phyloP scores from a whole-genome alignment of 2,113 vertebrate species.

The Labrus mixtus region DNA sequence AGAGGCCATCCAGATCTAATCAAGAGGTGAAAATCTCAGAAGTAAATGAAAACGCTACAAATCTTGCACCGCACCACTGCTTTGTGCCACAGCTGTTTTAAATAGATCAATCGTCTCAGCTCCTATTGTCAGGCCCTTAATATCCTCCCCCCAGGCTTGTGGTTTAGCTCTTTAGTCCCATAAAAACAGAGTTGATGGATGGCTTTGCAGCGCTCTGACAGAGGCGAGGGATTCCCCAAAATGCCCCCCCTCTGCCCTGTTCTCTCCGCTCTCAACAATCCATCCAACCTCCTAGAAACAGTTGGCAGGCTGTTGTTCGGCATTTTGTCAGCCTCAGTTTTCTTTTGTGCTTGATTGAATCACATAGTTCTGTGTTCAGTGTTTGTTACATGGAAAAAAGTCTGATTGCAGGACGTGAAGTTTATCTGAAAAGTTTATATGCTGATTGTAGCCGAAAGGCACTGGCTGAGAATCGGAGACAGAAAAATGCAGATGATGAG shows the following conservation, averaged over 20 bases:
- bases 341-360: slow-evolving; percentile 40
- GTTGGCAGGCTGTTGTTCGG: slow-evolving; percentile 52
- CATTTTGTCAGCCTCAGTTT: slow-evolving; percentile 31
- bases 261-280: slow-evolving; percentile 9
- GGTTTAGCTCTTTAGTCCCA: slow-evolving; percentile 71
- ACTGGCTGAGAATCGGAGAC: neutral
- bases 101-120: slow-evolving; percentile 73
- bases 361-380: slow-evolving; percentile 6
- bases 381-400: neutral
- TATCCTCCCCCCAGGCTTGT: slow-evolving; percentile 70
- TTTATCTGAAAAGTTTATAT: slow-evolving; percentile 28
- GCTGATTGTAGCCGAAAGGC: slow-evolving; percentile 26
- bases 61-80: slow-evolving; percentile 55
- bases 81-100: slow-evolving; percentile 59
- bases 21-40: slow-evolving; percentile 64
- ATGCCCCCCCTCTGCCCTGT: slow-evolving; percentile 25
- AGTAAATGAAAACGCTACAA: slow-evolving; percentile 74
- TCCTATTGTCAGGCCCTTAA: slow-evolving; percentile 69
- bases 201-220: slow-evolving; percentile 61
- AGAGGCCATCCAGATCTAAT: slow-evolving; percentile 67
- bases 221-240: slow-evolving; percentile 70
- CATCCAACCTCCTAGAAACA: slow-evolving; percentile 37
- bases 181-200: slow-evolving; percentile 79
- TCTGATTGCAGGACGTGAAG: slow-evolving; percentile 15
- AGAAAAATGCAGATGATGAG: slow-evolving; percentile 1